phyloP scores from a whole-genome alignment of 2,113 vertebrate genomes.

The Ictalurus punctatus region DNA sequence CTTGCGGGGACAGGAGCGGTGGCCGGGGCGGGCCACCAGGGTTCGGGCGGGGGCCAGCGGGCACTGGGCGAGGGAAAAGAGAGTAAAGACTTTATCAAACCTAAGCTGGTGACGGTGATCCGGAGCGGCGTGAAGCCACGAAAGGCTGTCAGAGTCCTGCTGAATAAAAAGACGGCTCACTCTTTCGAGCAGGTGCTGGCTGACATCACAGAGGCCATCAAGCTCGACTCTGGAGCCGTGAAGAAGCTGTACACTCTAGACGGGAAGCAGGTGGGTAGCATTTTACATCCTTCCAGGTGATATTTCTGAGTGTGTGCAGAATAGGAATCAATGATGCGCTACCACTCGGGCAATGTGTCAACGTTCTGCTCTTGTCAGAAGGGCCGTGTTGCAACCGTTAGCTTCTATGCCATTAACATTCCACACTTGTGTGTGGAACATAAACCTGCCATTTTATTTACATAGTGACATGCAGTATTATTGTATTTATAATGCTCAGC shows the following conservation, averaged over 20 bases:
- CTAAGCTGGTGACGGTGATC: conserved; percentile 89
- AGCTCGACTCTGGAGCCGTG: conserved; percentile 85
- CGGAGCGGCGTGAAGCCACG: conserved; percentile 85
- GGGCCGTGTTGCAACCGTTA: background rate
- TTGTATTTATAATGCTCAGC: background rate
- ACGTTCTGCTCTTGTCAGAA: background rate
- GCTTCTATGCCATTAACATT: background rate
- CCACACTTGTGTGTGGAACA: background rate
- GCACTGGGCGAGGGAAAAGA: conserved; percentile 71
- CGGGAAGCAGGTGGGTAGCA: conserved; percentile 82
- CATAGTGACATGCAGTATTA: background rate
- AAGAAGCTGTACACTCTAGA: conserved; percentile 86
- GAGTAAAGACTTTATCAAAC: conserved; percentile 85
- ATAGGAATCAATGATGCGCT: background rate
- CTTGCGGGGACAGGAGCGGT: conserved; percentile 8
- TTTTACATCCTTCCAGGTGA: background rate
- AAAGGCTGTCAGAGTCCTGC: conserved; percentile 87
- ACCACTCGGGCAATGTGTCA: background rate
- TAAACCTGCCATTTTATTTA: background rate
- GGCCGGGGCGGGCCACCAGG: background rate
- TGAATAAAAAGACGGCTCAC: conserved; percentile 92
- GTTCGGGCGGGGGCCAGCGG: background rate
- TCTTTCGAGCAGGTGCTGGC: conserved; percentile 88
- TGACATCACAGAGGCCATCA: conserved; percentile 90
- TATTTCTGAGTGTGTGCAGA: background rate